Evolutionary conservation across 2,888 invertebrate genomes (phyloP).

Genomic region (Resseliella maxima): DNA sequence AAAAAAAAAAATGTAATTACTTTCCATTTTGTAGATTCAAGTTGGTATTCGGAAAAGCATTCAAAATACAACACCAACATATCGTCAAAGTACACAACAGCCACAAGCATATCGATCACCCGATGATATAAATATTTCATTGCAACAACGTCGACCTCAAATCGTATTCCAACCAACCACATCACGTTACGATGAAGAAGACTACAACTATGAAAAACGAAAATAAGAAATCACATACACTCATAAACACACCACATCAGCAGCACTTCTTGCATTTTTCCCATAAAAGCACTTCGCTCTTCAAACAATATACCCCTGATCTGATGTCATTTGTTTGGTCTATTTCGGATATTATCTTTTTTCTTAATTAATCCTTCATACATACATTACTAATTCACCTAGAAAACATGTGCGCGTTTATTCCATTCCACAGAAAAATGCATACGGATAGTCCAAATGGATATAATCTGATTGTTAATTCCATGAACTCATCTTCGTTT

Average conservation of each 20-base stretch:
- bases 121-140: constrained; percentile 87
- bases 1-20: background rate
- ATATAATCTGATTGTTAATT: background rate
- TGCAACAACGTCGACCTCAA: constrained; percentile 80
- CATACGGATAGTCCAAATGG: no score
- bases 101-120: constrained; percentile 79
- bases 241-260: background rate
- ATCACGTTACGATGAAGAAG: constrained; percentile 65
- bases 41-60: constrained; percentile 61
- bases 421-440: no score
- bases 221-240: background rate
- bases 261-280: background rate
- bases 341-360: no score
- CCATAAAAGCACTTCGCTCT: background rate
- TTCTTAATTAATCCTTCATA: no score
- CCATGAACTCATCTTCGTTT: background rate
- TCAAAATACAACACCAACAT: constrained; percentile 62
- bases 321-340: no score
- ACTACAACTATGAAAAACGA: constrained; percentile 66
- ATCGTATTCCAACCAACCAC: constrained; percentile 67
- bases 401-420: no score
- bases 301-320: no score
- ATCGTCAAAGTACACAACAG: constrained; percentile 64
- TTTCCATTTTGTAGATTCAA: constrained; percentile 57
- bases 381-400: no score